Evolutionary conservation across 2,113 vertebrate genomes (phyloP), one percentile per base, ranked within the genome.

Genomic region (Chamaea fasciata): DNA sequence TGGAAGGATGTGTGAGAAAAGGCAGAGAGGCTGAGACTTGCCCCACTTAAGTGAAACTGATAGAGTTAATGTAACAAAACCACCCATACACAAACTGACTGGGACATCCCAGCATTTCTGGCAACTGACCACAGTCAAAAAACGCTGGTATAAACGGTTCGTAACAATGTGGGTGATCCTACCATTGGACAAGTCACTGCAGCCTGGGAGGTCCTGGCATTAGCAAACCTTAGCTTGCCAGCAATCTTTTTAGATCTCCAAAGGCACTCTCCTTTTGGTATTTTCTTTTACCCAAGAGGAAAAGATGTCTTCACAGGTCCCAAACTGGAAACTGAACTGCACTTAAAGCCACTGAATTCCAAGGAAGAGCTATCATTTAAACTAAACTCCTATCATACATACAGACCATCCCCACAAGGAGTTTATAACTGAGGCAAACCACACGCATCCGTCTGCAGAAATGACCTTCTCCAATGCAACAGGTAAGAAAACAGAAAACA

Each of bases 361-460:
- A 94, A 20, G 5, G 4, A 62, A 91, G 50, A 59, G 16, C 20
- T 33, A 78, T n/a, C 4, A 55, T n/a, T 70, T 81, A 24, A 94
- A 89, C 10, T 60, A 69, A 73, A 44, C 35, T 56, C 24, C 20
- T 55, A 8, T 26, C 20, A 41, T 3, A 74, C 0, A 6, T 10
- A 65, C 0, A 0, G 68, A 70, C 17, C 13, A 2, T 5, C 15
- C 55, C 35, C 0, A 0, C 6, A 24, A 28, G 1, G 2, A 10
- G 10, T 49, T 85, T 64, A 79, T 80, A 87, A 92, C 7, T 42
- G 42, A 90, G 30, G n/a, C 39, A 88, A 83, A 90, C 8, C 26
- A 59, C 16, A 44, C 11, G 6, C 0, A 0, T 33, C 21, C 27
- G 47, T 19, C 17, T 68, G 23, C n/a, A 89, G 37, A 93, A 87